Evolutionary conservation across 2,113 vertebrate species (phyloP), one percentile per base, ranked within the genome.

Genomic region (Hiodon tergisus): DNA sequence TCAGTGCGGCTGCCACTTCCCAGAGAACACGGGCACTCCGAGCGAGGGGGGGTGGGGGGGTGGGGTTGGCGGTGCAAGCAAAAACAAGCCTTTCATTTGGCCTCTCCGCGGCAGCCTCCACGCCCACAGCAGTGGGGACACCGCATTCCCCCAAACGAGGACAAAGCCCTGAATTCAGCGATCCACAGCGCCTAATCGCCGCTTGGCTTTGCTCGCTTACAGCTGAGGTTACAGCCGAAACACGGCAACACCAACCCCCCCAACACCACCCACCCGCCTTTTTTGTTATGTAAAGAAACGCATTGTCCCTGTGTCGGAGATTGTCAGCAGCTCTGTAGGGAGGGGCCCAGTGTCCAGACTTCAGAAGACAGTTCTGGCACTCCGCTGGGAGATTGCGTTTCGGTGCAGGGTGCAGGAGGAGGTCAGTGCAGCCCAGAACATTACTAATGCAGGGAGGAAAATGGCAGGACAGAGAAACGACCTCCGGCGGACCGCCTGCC

Each of bases 61-160:
- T 8, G 51, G 51, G 68, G 52, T 50, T n/a, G n/a, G 52, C 8
- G 17, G 2, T 7, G 48, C 14, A 47, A 51, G 58, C 52, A 59
- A 73, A 62, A 73, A 74, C 50, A 73, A 63, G 60, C 72, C 61
- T 73, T 73, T 46, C 61, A 52, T 71, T 53, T 50, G 62, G 61
- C 62, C 62, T 66, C 13, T 54, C 11, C 6, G 3, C 52, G 7
- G 59, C 13, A 51, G n/a, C 48, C 50, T 17, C 7, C 14, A 9
- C 60, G 59, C 59, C 48, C 50, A 46, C 10, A 8, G 16, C 9
- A 46, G 14, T 6, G 5, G 59, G 3, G 60, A 47, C 59, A 50
- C 31, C 71, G 48, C 3, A 55, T 50, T 65, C 51, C 50, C 54
- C 47, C 47, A 16, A 50, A 5, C 5, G 6, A 52, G 52, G 62